Conservation (phyloP, 2,888 invertebrate species). For the Portevinia maculata region DNA sequence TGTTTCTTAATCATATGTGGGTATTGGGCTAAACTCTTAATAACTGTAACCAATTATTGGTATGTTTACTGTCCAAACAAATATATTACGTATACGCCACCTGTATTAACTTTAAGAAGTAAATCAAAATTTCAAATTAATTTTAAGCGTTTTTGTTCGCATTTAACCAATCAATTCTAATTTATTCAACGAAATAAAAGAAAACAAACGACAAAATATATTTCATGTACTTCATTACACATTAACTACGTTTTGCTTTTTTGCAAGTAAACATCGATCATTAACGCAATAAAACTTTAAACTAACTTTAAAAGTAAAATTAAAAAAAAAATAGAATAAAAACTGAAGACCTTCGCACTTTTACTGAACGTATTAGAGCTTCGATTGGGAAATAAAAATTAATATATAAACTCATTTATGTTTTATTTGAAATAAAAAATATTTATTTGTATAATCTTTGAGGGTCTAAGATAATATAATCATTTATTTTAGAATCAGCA, state of each 20-base stretch:
- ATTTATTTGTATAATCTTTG: background rate
- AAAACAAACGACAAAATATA: slow-evolving; percentile 62
- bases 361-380: slow-evolving; percentile 82
- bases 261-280: slow-evolving; percentile 74
- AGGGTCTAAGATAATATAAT: background rate
- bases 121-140: slow-evolving; percentile 4
- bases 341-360: slow-evolving; percentile 67
- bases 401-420: slow-evolving; percentile 12
- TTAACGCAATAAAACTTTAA: slow-evolving; percentile 66
- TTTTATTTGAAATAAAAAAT: background rate
- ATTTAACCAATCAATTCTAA: slow-evolving; percentile 64
- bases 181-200: slow-evolving; percentile 57
- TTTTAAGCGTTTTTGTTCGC: slow-evolving; percentile 52
- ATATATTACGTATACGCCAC: slow-evolving; percentile 38
- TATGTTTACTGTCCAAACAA: no score
- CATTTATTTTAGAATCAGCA: slow-evolving; percentile 1
- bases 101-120: background rate
- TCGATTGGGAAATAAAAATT: slow-evolving; percentile 77
- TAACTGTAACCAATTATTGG: no score
- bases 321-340: slow-evolving; percentile 74
- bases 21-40: no score
- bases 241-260: slow-evolving; percentile 57
- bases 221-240: slow-evolving; percentile 70
- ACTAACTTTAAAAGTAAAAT: slow-evolving; percentile 71
- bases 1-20: no score